Evolutionary conservation across 1,140 invertebrate genomes (phyloP).

Genomic region (Diprion similis): DNA sequence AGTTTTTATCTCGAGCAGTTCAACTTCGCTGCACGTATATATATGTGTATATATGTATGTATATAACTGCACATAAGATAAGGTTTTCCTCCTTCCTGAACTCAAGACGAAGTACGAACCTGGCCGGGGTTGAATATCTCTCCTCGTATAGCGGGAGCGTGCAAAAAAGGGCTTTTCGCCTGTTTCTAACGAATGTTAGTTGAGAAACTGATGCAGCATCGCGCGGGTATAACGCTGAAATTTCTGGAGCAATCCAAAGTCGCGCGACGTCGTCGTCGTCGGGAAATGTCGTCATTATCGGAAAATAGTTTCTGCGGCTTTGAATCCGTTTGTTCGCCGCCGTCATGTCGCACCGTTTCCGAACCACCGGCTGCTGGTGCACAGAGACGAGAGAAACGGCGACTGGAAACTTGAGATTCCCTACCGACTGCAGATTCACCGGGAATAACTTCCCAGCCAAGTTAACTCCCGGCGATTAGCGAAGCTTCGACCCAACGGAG

Average conservation of each 20-base stretch:
- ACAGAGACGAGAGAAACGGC: not conserved
- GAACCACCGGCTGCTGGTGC: not conserved
- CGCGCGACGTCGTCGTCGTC: too few species aligned
- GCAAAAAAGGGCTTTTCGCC: not conserved
- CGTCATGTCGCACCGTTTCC: too few species aligned
- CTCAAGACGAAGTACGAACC: not conserved
- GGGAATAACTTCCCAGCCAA: not conserved
- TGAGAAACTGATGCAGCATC: not conserved
- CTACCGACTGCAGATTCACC: not conserved
- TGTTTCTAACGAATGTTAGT: not conserved
- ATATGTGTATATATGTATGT: too few species aligned
- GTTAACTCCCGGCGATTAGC: not conserved
- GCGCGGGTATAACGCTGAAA: not conserved
- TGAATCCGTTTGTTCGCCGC: constrained; percentile 17
- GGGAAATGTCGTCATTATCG: constrained; percentile 47
- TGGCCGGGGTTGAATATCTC: not conserved
- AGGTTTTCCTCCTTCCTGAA: too few species aligned
- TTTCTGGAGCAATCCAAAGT: not conserved
- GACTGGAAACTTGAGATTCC: constrained; percentile 5
- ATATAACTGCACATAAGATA: too few species aligned
- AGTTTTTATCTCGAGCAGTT: too few species aligned
- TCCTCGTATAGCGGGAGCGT: not conserved
- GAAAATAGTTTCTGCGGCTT: constrained; percentile 49
- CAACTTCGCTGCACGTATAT: too few species aligned
- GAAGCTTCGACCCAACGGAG: not conserved